Base-by-base conservation (phyloP, 2,797 vertebrate genomes). In the Dromococcyx pavoninus region DNA sequence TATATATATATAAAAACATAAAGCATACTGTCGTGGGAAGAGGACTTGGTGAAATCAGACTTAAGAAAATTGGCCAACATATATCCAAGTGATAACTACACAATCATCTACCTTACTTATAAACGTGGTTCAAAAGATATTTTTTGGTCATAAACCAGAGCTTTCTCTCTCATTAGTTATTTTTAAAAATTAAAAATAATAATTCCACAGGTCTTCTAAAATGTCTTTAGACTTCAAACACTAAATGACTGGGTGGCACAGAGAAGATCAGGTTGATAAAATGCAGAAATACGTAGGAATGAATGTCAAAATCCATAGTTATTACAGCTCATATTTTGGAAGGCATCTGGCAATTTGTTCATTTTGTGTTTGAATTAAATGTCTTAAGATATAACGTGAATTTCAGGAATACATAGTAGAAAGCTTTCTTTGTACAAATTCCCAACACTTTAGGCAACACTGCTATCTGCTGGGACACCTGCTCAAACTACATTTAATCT, bases 311-410 rank as follows among this genome's bases (percentile, higher is more conserved):
- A 91, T 74, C 43, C 43, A 3, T 69, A 30, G 46, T 77, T 90
- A n/a, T 54, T 89, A 48, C 41, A 71, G 54, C 33, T 89, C 74
- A 17, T 71, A 79, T 80, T 95, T 79, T 74, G 24, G 50, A 67
- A 92, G 37, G 87, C 65, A 74, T 89, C 46, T 66, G 89, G 82
- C 65, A 89, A 89, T 94, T 95, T 93, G 17, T 58, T 43, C 30
- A 43, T 76, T 80, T 78, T 92, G 54, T 94, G 60, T 89, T 86
- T 89, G 28, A 91, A 86, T 86, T 72, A 92, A 77, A 80, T 77
- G 50, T 80, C 60, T 82, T 69, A 80, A 73, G 57, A 43, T 69
- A 72, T 10, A 71, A n/a, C 3, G 3, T 58, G 76, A 75, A 72
- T 89, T 89, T 69, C 35, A 77, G 39, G 14, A 89, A 77, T n/a